These are phyloP conservation scores for Dendrolimus punctatus DNA, from an alignment of 1,140 invertebrate species.

Conservation along the genomic window DNA sequence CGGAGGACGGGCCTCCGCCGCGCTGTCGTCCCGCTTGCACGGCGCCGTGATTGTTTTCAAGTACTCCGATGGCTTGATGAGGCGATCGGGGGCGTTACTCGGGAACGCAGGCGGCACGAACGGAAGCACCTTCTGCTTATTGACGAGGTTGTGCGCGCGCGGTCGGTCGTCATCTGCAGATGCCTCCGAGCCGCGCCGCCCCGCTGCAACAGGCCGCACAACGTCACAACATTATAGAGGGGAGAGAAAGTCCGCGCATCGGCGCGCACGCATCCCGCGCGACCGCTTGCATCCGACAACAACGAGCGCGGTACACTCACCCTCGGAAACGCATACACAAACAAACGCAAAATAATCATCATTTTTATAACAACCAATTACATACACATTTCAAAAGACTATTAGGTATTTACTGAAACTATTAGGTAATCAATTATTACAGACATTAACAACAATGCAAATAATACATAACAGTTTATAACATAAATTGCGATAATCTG, in stretches of 20 bases:
- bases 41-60: constrained; percentile 81
- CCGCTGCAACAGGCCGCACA: constrained; percentile 39
- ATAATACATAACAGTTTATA: no score
- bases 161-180: constrained; percentile 66
- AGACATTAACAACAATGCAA: no score
- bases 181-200: constrained; percentile 44
- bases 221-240: constrained; percentile 44
- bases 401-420: no score
- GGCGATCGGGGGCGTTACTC: constrained; percentile 78
- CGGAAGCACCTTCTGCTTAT: constrained; percentile 86
- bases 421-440: no score
- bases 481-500: no score
- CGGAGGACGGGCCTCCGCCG: constrained; percentile 71
- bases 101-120: constrained; percentile 93
- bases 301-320: constrained; percentile 13
- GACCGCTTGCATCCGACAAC: constrained; percentile 11
- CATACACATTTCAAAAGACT: no score
- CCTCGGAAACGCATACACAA: constrained; percentile 1
- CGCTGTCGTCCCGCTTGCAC: constrained; percentile 72
- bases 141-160: constrained; percentile 78
- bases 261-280: constrained; percentile 29
- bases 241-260: constrained; percentile 57
- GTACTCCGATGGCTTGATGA: constrained; percentile 94
- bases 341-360: no score
- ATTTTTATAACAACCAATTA: no score